Evolutionary conservation across 35 echinoderm and acorn worm genomes (phyloP).

Genomic region (Hemicentrotus pulcherrimus): DNA sequence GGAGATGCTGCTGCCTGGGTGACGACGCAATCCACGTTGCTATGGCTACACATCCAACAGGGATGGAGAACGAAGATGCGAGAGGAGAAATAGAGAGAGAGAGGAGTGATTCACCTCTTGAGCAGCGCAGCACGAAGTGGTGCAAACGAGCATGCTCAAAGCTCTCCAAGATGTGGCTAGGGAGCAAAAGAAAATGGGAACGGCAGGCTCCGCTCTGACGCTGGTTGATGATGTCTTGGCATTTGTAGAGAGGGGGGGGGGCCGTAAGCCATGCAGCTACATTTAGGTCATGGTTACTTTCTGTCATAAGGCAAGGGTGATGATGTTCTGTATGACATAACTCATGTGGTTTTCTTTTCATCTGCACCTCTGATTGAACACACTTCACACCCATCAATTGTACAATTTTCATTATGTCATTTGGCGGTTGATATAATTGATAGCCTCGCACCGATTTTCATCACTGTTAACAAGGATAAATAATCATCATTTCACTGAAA

Average conservation of each 20-base stretch:
- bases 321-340: background rate
- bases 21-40: conserved; percentile 36
- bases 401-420: background rate
- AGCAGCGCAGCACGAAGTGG: background rate
- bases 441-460: background rate
- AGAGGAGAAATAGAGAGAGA: background rate
- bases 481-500: background rate
- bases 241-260: conserved; percentile 26
- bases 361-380: background rate
- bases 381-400: no score
- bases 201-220: conserved; percentile 20
- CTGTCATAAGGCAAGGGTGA: background rate
- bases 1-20: conserved; percentile 35
- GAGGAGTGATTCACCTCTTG: conserved; percentile 37
- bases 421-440: background rate
- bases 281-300: conserved; percentile 3
- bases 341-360: background rate
- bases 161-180: conserved; percentile 1
- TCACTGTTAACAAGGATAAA: background rate
- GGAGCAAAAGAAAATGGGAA: conserved; percentile 24
- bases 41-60: conserved; percentile 39
- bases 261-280: background rate
- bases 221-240: conserved; percentile 40
- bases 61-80: background rate
- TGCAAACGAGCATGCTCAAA: conserved; percentile 29